These are phyloP conservation scores for Tetramorium parvispinum DNA, from an alignment of 1,140 invertebrate genomes.

Conservation along the genomic window DNA sequence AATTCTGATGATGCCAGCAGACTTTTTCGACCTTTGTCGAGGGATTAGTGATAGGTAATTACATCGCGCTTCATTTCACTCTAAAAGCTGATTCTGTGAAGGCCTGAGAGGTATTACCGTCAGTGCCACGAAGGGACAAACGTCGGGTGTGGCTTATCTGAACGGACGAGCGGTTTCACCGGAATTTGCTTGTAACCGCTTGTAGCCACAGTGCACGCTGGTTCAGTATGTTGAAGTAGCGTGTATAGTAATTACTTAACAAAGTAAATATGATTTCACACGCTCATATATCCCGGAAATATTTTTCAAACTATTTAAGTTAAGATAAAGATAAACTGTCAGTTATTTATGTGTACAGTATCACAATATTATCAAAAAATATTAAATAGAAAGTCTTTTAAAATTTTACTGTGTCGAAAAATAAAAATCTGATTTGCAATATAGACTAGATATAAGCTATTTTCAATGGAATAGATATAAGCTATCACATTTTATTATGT, in stretches of 20 bases:
- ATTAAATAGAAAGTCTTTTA: neutral
- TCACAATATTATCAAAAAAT: neutral
- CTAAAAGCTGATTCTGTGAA: constrained; percentile 53
- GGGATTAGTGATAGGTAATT: constrained; percentile 47
- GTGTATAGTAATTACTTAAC: constrained; percentile 55
- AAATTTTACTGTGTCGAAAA: neutral
- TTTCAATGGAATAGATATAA: too few relatives aligned
- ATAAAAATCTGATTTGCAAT: neutral
- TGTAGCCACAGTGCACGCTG: constrained; percentile 41
- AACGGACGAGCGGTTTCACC: constrained; percentile 54
- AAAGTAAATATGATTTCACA: constrained; percentile 47
- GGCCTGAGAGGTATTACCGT: constrained; percentile 41
- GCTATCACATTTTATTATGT: neutral
- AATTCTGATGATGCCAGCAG: constrained; percentile 27
- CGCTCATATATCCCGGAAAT: neutral
- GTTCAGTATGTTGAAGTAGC: constrained; percentile 47
- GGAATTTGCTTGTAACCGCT: constrained; percentile 61
- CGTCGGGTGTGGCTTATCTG: constrained; percentile 61
- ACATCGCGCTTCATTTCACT: constrained; percentile 50
- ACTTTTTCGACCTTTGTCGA: constrained; percentile 28
- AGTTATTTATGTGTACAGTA: too few relatives aligned
- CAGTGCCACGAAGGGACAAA: constrained; percentile 57
- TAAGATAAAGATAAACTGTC: neutral
- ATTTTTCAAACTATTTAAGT: constrained; percentile 1
- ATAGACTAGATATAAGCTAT: neutral